phyloP scores from a whole-genome alignment of 2,888 invertebrate species.

The Drosophila hawaiiensis region DNA sequence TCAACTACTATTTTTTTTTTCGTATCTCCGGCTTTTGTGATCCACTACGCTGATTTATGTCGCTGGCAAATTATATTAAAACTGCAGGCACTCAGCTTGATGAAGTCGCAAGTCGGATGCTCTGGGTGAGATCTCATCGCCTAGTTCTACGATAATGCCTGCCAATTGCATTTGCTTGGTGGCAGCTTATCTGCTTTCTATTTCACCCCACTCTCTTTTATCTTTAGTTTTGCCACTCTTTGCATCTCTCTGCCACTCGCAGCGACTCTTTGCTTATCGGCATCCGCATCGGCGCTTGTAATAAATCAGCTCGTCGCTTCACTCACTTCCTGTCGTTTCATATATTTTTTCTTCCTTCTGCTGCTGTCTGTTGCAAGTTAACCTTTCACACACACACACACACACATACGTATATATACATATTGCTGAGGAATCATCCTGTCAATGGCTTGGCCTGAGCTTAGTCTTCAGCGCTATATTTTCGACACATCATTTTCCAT shows the following conservation, averaged over 20 bases:
- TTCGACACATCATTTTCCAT: conserved; percentile 77
- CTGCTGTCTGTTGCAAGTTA: conserved; percentile 47
- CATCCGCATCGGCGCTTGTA: conserved; percentile 65
- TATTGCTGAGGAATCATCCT: conserved; percentile 63
- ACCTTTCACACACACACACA: conserved; percentile 51
- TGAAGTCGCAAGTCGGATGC: conserved; percentile 51
- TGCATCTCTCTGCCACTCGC: not conserved
- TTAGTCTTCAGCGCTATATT: conserved; percentile 46
- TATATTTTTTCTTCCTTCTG: conserved; percentile 18
- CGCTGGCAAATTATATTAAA: conserved; percentile 68
- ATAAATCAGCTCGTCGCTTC: conserved; percentile 73
- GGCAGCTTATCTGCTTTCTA: conserved; percentile 24
- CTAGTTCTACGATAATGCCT: conserved; percentile 59
- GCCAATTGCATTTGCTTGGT: conserved; percentile 72
- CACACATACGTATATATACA: conserved; percentile 28
- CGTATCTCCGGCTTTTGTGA: not conserved
- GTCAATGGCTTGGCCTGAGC: conserved; percentile 64
- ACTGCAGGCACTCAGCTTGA: conserved; percentile 70
- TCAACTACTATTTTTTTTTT: conserved; percentile 22
- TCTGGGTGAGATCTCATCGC: conserved; percentile 44
- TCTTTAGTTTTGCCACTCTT: conserved; percentile 4
- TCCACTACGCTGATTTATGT: conserved; percentile 42
- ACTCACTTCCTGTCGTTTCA: conserved; percentile 42
- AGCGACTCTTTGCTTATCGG: conserved; percentile 47
- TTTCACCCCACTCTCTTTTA: conserved; percentile 9